These are phyloP conservation scores for Mesorhabditis belari DNA, from an alignment of 2,888 invertebrate species.

Conservation along the genomic window DNA sequence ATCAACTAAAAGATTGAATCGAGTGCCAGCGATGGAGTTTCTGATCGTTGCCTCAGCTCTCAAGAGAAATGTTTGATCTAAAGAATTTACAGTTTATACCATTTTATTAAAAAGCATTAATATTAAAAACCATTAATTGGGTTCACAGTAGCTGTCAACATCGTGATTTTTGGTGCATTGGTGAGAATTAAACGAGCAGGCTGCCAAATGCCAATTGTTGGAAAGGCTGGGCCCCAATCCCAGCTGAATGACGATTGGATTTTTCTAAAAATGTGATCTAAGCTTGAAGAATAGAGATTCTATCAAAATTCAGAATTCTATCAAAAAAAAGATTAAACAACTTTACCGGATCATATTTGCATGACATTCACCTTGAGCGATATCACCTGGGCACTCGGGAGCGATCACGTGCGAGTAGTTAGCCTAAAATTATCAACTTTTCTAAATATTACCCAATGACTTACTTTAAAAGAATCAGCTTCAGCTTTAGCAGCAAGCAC, in stretches of 20 bases:
- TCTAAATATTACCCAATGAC: neutral
- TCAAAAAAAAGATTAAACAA: no score
- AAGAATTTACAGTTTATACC: neutral
- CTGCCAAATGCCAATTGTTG: conserved; percentile 85
- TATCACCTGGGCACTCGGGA: conserved; percentile 69
- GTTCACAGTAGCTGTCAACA: neutral
- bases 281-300: no score
- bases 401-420: conserved; percentile 58
- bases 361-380: conserved; percentile 82
- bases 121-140: neutral
- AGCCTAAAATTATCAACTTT: conserved; percentile 14
- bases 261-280: no score
- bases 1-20: neutral
- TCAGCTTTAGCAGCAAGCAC: neutral
- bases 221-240: conserved; percentile 95
- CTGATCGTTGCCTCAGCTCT: neutral
- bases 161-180: neutral
- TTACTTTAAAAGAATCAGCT: conserved; percentile 1
- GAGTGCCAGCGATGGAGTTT: neutral
- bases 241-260: conserved; percentile 79
- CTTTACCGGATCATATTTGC: conserved; percentile 68
- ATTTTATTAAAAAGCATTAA: no score
- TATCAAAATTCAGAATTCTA: no score
- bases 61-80: neutral
- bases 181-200: conserved; percentile 29